These are phyloP conservation scores for Microcaecilia unicolor DNA, from an alignment of 2,797 vertebrate species.

Conservation along the genomic window DNA sequence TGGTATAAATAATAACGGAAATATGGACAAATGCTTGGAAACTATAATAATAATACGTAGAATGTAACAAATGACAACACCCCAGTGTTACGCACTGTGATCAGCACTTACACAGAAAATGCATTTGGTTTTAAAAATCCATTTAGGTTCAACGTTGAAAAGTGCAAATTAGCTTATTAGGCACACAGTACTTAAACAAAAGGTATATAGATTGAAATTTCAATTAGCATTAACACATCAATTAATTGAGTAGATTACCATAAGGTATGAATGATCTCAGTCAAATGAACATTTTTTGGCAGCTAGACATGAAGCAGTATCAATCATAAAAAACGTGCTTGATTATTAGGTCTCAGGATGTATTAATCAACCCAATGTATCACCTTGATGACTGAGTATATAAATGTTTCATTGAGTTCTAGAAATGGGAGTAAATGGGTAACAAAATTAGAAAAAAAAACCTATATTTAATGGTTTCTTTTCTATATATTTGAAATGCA, in stretches of 20 bases:
- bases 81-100: no score
- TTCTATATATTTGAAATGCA: neutral
- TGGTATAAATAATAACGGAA: no score
- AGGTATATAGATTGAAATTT: slow-evolving; percentile 18
- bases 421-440: slow-evolving; percentile 9
- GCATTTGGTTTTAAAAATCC: no score
- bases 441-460: slow-evolving; percentile 17
- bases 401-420: neutral
- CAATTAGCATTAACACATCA: slow-evolving; percentile 43
- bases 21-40: no score
- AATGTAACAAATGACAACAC: no score
- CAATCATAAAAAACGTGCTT: slow-evolving; percentile 43
- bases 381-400: slow-evolving; percentile 32
- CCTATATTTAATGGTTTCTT: neutral
- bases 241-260: slow-evolving; percentile 42
- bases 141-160: no score
- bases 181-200: slow-evolving; percentile 25
- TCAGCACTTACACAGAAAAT: no score
- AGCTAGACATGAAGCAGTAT: slow-evolving; percentile 30
- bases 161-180: slow-evolving; percentile 31
- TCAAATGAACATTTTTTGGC: slow-evolving; percentile 34
- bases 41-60: no score
- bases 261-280: slow-evolving; percentile 42
- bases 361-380: slow-evolving; percentile 42
- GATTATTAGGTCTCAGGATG: slow-evolving; percentile 45